Conservation (phyloP, 2,113 vertebrate genomes). For the Xerus inauris region DNA sequence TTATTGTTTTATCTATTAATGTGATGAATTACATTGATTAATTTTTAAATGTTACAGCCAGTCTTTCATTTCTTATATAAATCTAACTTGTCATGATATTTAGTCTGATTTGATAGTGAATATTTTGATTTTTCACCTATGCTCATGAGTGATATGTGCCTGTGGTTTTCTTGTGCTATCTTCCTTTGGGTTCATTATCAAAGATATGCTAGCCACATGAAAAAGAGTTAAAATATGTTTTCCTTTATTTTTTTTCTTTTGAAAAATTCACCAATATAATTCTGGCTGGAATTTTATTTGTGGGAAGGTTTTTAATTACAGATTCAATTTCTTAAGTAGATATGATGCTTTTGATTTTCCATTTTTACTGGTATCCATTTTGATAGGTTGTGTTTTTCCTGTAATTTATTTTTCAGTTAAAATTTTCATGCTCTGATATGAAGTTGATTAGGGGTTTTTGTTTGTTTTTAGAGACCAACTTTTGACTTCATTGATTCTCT, state of each 20-base stretch:
- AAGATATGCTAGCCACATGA: background rate
- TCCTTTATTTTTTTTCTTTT: background rate
- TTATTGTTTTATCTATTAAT: background rate
- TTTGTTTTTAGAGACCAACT: background rate
- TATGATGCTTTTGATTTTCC: background rate
- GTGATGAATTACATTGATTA: background rate
- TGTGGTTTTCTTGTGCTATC: background rate
- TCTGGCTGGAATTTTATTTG: background rate
- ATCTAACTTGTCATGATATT: background rate
- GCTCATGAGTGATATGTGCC: background rate
- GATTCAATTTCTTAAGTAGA: background rate
- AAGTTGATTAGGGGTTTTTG: background rate
- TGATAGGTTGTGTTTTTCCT: background rate
- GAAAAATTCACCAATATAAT: background rate
- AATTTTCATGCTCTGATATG: background rate
- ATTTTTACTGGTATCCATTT: constrained; percentile 20
- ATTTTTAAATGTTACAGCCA: background rate
- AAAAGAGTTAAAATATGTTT: background rate
- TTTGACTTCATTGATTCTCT: background rate
- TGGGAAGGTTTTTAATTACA: background rate
- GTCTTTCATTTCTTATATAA: background rate
- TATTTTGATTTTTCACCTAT: background rate
- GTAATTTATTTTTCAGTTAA: background rate
- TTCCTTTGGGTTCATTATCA: background rate
- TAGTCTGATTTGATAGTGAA: background rate